phyloP scores from a whole-genome alignment of 2,888 invertebrate species.

The Liodrosophila aerea region DNA sequence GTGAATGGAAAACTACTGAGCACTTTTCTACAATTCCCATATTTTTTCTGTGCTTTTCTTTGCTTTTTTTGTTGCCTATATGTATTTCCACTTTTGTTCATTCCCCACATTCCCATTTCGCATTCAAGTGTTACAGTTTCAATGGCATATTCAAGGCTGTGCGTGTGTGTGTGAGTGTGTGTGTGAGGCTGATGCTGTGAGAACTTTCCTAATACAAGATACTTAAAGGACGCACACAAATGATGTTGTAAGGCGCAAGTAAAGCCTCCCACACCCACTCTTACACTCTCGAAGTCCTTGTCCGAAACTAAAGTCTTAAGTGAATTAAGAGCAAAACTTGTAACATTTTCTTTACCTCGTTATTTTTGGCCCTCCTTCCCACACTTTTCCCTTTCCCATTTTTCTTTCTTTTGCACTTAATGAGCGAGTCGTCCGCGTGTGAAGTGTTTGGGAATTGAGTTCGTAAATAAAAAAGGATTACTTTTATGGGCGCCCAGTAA shows the following conservation, averaged over 20 bases:
- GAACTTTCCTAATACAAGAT: conserved; percentile 72
- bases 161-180: no score
- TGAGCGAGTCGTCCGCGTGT: conserved; percentile 51
- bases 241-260: conserved; percentile 47
- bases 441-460: conserved; percentile 53
- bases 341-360: conserved; percentile 64
- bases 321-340: conserved; percentile 74
- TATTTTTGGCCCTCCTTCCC: conserved; percentile 15
- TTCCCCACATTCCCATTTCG: conserved; percentile 41
- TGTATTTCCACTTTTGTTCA: conserved; percentile 38
- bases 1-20: conserved; percentile 62
- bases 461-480: conserved; percentile 70
- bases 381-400: not conserved
- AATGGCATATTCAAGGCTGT: conserved; percentile 60
- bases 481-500: conserved; percentile 38
- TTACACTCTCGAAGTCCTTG: conserved; percentile 20
- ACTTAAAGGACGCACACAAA: conserved; percentile 67
- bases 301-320: conserved; percentile 71
- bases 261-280: not conserved
- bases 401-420: conserved; percentile 45
- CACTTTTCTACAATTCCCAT: conserved; percentile 21
- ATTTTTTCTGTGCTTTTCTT: conserved; percentile 1
- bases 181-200: conserved; percentile 32
- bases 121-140: conserved; percentile 58
- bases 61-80: conserved; percentile 14